Evolutionary conservation across 2,113 vertebrate species (phyloP), one percentile per base, ranked within the genome.

Genomic region (Melanotaenia duboulayi): DNA sequence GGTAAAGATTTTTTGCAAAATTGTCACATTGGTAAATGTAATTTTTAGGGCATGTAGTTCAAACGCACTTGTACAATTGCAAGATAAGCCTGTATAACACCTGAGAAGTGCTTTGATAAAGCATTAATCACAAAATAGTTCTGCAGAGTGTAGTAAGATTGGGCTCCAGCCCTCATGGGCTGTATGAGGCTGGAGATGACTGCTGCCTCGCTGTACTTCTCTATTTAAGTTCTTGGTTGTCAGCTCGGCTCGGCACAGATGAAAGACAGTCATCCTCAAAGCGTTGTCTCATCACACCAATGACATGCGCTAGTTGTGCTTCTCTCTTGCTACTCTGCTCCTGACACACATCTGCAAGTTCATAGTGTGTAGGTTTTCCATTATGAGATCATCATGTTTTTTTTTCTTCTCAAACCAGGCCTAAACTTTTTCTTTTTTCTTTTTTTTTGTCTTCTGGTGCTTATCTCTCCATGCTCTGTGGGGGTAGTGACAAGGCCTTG

Each of bases 181-280:
- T 87, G 70, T 35, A 83, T 83, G 81, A 88, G 81, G 73, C 56
- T 75, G 32, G 80, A 86, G 87, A 81, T 71, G 81, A 52, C 76
- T 73, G 54, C 81, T 39, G 78, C 68, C 83, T 85, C 42, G 37
- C 84, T 80, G 89, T 79, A 62, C 76, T 76, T 64, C 66, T 73
- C 75, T 65, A 57, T 89, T 82, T 74, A 68, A 84, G 77, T 83
- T 85, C 76, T 84, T 61, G 72, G 90, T 75, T 90, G 85, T 89
- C 89, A 81, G 82, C 86, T 80, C 32, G 24, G 51, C 76, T 85
- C 74, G 28, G 62, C 50, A 1, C 3, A 89, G 88, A 92, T 91
- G 84, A 92, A 92, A 92, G 89, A 83, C 83, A 71, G 71, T 83
- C 81, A 77, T 87, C 87, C 79, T 85, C 84, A 88, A 81, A 91